Evolutionary conservation across 1,140 invertebrate genomes (phyloP).

Genomic region (Cotesia chilonis): DNA sequence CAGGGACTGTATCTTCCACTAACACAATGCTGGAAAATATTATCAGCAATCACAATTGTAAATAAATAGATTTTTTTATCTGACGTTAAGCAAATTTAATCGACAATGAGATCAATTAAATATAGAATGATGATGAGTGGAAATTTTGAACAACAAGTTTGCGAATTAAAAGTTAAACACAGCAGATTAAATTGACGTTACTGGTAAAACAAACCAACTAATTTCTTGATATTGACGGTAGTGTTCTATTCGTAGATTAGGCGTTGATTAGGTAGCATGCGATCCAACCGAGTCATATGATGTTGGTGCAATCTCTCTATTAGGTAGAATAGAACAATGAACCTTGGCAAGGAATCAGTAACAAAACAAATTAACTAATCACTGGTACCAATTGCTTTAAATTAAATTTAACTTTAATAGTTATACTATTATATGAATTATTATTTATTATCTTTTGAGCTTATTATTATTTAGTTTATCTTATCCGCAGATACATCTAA

Average conservation of each 20-base stretch:
- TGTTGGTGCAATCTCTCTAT: slow-evolving; percentile 40
- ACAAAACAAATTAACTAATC: slow-evolving; percentile 47
- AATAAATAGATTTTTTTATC: too few species aligned
- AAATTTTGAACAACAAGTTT: too few species aligned
- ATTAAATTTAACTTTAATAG: neutral
- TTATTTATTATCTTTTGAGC: neutral
- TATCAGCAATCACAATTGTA: too few species aligned
- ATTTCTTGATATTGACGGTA: slow-evolving; percentile 34
- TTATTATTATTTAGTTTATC: neutral
- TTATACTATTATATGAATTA: neutral
- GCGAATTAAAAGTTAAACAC: neutral
- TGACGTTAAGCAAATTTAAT: too few species aligned
- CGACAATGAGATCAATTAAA: too few species aligned
- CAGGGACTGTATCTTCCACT: too few species aligned
- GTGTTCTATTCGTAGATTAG: slow-evolving; percentile 39
- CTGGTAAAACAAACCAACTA: neutral
- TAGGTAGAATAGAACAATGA: slow-evolving; percentile 34
- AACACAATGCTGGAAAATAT: too few species aligned
- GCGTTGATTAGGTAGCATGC: slow-evolving; percentile 42
- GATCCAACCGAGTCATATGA: neutral
- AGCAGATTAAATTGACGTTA: slow-evolving; percentile 19
- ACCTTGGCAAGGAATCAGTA: slow-evolving; percentile 26
- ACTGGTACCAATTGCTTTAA: slow-evolving; percentile 25
- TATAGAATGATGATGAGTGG: too few species aligned
- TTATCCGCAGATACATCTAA: too few species aligned